Evolutionary conservation across 1,140 invertebrate species (phyloP).

Genomic region (Eubasilissa regina): DNA sequence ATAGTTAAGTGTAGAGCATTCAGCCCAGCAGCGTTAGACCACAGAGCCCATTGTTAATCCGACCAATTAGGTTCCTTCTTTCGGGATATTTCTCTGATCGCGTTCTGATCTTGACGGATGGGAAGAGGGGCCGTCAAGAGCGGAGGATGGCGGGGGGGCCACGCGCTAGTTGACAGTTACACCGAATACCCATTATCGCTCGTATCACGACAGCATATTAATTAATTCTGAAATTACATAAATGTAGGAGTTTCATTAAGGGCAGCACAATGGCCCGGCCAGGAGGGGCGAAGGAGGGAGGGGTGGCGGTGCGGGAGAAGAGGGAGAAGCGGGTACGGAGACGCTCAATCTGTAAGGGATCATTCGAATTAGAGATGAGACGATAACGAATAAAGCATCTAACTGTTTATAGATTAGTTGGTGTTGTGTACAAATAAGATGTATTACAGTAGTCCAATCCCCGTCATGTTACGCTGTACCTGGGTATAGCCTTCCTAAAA

Average conservation of each 20-base stretch:
- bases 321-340: conserved; percentile 9
- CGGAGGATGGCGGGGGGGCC: conserved; percentile 10
- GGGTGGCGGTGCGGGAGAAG: conserved; percentile 15
- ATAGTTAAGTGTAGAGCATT: too few species aligned
- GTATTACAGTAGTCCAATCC: too few species aligned
- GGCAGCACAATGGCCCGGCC: conserved; percentile 56
- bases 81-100: too few species aligned
- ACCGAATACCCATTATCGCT: conserved; percentile 60
- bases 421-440: too few species aligned
- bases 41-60: too few species aligned
- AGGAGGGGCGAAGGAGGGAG: not conserved
- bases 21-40: too few species aligned
- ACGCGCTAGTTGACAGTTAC: conserved; percentile 57
- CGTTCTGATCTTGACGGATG: not conserved
- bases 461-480: too few species aligned
- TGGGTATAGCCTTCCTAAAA: too few species aligned
- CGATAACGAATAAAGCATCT: too few species aligned
- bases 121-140: not conserved
- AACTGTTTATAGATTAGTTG: too few species aligned
- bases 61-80: too few species aligned
- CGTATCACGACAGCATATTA: conserved; percentile 61
- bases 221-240: conserved; percentile 61
- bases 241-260: conserved; percentile 61
- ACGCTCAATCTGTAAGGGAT: conserved; percentile 22
- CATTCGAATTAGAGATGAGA: conserved; percentile 10